Evolutionary conservation across 2,888 invertebrate species (phyloP), one percentile per base, ranked within the genome.

Genomic region (Cancer borealis): DNA sequence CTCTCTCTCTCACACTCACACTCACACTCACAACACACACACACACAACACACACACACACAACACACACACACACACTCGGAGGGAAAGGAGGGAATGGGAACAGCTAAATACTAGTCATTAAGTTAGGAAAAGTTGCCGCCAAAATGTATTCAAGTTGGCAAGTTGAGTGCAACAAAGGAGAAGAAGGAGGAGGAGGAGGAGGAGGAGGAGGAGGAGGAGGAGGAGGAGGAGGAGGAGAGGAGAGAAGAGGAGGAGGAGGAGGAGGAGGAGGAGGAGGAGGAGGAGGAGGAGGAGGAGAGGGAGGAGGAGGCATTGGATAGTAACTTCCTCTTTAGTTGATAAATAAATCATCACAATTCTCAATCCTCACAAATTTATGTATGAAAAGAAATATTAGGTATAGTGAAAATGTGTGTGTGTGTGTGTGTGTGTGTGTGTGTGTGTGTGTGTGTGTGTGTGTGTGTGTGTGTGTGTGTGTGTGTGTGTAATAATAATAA

Each of bases 41-140:
- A 66, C 66, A 66, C 66, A 66, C 66, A 66, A 66, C 66, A 66
- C 66, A 66, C 66, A 66, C 66, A 66, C 66, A 66, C 66, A 66
- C 66, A 66, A 66, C 66, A 66, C 66, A 66, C 66, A 66, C 66
- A 66, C 66, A 66, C 21, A 66, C 66, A 21, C 66, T 5, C n/a
- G 66, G 66, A 21, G n/a, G 66, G 66, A n/a, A 66, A 66, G 66
- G 14, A n/a, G 66, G 54, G 66, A 66, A n/a, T 3, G 17, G 66
- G 66, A 66, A n/a, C 6, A 66, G 66, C 66, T 66, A 66, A 66
- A 66, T 66, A n/a, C 66, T 21, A n/a, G 66, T 66, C 66, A 66
- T 66, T 66, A 66, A 14, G 17, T 21, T 66, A 66, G n/a, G 66
- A 66, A 66, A 66, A 66, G n/a, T n/a, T 66, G 6, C 66, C 66